Evolutionary conservation across 2,888 invertebrate species (phyloP).

Genomic region (Emmelina monodactyla): DNA sequence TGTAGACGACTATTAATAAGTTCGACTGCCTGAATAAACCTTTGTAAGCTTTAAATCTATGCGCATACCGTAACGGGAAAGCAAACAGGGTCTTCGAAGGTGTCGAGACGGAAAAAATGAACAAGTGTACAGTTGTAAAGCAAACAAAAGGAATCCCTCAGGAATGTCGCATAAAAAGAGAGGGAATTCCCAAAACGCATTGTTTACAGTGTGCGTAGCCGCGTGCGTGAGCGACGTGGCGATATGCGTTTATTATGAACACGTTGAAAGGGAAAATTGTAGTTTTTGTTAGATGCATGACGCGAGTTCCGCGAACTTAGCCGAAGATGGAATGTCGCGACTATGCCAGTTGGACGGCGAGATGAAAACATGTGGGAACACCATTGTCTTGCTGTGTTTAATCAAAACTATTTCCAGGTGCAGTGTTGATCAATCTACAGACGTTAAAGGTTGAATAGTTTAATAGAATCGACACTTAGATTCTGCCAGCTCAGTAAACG

Average conservation of each 20-base stretch:
- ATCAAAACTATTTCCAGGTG: too few relatives aligned
- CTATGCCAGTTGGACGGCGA: too few relatives aligned
- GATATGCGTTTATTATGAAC: conserved; percentile 47
- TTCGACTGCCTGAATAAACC: too few relatives aligned
- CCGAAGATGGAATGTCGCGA: conserved; percentile 32
- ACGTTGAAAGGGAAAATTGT: conserved; percentile 61
- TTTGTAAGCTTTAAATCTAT: conserved; percentile 13
- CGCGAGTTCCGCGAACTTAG: conserved; percentile 47
- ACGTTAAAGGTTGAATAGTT: too few relatives aligned
- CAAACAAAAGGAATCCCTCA: conserved; percentile 65
- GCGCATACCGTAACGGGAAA: conserved; percentile 35
- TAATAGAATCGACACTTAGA: too few relatives aligned
- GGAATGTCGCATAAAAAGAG: conserved; percentile 57
- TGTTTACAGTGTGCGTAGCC: conserved; percentile 49
- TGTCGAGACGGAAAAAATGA: conserved; percentile 37
- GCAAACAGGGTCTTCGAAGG: conserved; percentile 35
- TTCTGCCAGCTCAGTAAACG: too few relatives aligned
- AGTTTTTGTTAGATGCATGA: conserved; percentile 51
- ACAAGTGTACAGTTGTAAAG: conserved; percentile 37
- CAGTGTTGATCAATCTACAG: too few relatives aligned
- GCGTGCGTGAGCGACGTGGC: conserved; percentile 32
- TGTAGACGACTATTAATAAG: too few relatives aligned
- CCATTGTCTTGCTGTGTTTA: too few relatives aligned
- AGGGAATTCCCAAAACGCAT: conserved; percentile 61
- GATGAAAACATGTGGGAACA: too few relatives aligned